These are phyloP conservation scores for Bucco capensis DNA, from an alignment of 2,113 vertebrate species.

Conservation along the genomic window DNA sequence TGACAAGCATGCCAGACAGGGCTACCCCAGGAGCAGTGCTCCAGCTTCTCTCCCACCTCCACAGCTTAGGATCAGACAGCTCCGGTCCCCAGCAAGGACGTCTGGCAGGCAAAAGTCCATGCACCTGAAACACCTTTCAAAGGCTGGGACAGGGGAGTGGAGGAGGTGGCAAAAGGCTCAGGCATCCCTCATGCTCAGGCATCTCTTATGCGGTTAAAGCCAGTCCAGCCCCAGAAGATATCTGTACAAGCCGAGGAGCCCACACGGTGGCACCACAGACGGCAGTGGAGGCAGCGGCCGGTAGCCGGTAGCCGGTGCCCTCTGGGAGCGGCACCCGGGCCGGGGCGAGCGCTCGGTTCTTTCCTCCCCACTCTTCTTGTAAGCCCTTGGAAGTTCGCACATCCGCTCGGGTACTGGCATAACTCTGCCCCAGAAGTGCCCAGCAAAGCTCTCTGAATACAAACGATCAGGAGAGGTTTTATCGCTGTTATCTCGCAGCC, in stretches of 20 bases:
- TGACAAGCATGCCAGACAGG: fast-evolving
- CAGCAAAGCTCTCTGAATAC: fast-evolving
- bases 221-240: fast-evolving
- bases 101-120: fast-evolving
- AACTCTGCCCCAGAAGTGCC: no score
- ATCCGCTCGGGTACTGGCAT: fast-evolving
- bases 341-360: fast-evolving
- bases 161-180: background rate
- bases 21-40: fast-evolving
- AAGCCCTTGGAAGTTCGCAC: fast-evolving
- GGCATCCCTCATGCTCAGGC: no score
- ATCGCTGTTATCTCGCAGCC: background rate
- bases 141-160: fast-evolving
- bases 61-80: background rate
- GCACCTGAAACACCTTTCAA: fast-evolving
- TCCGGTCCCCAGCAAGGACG: background rate
- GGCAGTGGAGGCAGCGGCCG: background rate
- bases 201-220: fast-evolving
- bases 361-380: fast-evolving
- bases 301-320: no score
- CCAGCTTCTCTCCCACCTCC: background rate
- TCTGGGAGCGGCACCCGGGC: background rate
- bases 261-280: slow-evolving; percentile 51
- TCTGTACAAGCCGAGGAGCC: background rate
- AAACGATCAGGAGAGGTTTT: background rate